These are phyloP conservation scores for Platyscapa corneri DNA, from an alignment of 1,140 invertebrate species.

Conservation along the genomic window DNA sequence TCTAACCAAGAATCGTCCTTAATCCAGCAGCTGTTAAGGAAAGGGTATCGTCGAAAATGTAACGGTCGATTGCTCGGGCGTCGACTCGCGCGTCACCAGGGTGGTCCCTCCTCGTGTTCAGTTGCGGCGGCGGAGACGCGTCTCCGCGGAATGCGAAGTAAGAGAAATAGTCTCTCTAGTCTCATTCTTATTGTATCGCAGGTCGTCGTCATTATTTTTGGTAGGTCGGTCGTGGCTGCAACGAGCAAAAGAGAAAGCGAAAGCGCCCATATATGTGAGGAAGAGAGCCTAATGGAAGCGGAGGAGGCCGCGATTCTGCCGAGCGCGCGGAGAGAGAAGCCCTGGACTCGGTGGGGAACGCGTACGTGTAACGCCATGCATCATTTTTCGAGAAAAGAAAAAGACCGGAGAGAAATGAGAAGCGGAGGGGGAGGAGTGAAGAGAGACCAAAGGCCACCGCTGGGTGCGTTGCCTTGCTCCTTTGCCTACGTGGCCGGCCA, in stretches of 20 bases:
- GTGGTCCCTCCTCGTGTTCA: slow-evolving; percentile 34
- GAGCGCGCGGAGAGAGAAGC: slow-evolving; percentile 34
- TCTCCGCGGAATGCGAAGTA: slow-evolving; percentile 68
- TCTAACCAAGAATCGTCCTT: neutral
- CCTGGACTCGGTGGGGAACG: slow-evolving; percentile 51
- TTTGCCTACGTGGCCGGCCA: slow-evolving; percentile 58
- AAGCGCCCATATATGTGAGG: slow-evolving; percentile 19
- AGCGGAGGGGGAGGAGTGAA: slow-evolving; percentile 2
- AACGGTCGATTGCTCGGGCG: neutral
- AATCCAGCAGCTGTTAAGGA: neutral
- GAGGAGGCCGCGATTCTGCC: slow-evolving; percentile 51
- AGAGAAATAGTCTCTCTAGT: slow-evolving; percentile 69
- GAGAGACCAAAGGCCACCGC: slow-evolving; percentile 72
- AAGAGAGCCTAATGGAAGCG: slow-evolving; percentile 62
- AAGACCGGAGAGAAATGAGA: slow-evolving; percentile 45
- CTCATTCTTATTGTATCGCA: slow-evolving; percentile 66
- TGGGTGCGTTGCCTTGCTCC: slow-evolving; percentile 68
- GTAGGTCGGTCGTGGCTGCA: slow-evolving; percentile 53
- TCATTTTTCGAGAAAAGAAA: slow-evolving; percentile 66
- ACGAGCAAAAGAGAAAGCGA: slow-evolving; percentile 17
- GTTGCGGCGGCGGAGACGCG: neutral
- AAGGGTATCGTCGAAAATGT: neutral
- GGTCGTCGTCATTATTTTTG: slow-evolving; percentile 57
- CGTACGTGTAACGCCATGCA: slow-evolving; percentile 73
- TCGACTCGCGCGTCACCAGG: slow-evolving; percentile 54